These are phyloP conservation scores for Drosophila birchii DNA, from an alignment of 2,888 invertebrate genomes.

Conservation along the genomic window DNA sequence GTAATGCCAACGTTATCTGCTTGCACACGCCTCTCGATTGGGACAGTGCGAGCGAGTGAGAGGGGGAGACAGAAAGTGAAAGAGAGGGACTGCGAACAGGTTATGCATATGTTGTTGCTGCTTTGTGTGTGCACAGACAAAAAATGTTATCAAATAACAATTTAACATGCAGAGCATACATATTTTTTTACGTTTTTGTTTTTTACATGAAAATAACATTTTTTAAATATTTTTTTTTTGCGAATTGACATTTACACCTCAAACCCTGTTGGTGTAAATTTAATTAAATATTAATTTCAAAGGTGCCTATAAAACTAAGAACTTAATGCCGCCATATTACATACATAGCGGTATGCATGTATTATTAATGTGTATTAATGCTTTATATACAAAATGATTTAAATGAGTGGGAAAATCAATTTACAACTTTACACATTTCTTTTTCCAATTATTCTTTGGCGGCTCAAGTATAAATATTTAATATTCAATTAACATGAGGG, in stretches of 20 bases:
- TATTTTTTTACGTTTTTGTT: background rate
- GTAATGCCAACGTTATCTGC: constrained; percentile 78
- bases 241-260: background rate
- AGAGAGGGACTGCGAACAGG: constrained; percentile 7
- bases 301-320: background rate
- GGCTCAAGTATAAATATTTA: background rate
- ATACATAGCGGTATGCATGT: no score
- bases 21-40: constrained; percentile 55
- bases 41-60: constrained; percentile 1
- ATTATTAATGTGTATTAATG: constrained; percentile 9
- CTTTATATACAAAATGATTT: background rate
- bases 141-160: constrained; percentile 20
- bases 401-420: constrained; percentile 9
- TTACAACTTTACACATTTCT: constrained; percentile 7
- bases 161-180: background rate
- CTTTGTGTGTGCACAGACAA: constrained; percentile 27
- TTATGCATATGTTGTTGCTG: constrained; percentile 59
- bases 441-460: background rate
- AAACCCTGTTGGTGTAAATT: background rate
- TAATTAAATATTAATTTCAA: constrained; percentile 6
- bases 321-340: background rate
- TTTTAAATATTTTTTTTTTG: constrained; percentile 3
- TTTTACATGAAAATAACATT: background rate
- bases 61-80: background rate
- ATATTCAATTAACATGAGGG: background rate